Evolutionary conservation across 2,888 invertebrate species (phyloP).

Genomic region (Cylindroiulus punctatus): DNA sequence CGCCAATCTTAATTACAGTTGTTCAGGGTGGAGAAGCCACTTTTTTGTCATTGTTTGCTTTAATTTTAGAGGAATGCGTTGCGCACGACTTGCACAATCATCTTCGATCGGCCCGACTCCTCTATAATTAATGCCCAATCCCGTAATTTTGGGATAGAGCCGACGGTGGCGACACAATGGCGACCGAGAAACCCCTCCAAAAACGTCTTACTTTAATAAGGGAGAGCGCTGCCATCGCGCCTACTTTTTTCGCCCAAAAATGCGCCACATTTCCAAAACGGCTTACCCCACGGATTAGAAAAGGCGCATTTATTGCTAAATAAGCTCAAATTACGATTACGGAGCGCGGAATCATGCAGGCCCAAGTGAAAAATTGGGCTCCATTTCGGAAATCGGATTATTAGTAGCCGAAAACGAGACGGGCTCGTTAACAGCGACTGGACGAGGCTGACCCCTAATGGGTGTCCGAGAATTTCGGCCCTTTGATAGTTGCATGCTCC

Average conservation of each 20-base stretch:
- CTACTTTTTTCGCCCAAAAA: not conserved
- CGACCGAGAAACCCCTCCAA: conserved; percentile 25
- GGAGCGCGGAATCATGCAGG: not conserved
- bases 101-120: conserved; percentile 43
- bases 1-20: conserved; percentile 53
- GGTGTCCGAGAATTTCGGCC: not conserved
- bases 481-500: not conserved
- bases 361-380: not conserved
- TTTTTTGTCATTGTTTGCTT: conserved; percentile 55
- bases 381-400: conserved; percentile 4
- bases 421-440: not conserved
- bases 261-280: not conserved
- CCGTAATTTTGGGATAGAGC: conserved; percentile 47
- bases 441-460: not conserved
- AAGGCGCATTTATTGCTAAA: not conserved
- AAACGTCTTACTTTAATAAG: conserved; percentile 49
- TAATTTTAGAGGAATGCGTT: conserved; percentile 54
- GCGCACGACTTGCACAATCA: conserved; percentile 54
- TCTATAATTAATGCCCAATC: conserved; percentile 53
- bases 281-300: not conserved
- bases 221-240: not conserved
- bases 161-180: conserved; percentile 53
- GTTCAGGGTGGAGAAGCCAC: conserved; percentile 19
- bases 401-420: not conserved
- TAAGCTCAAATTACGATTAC: conserved; percentile 9